Evolutionary conservation across 2,888 invertebrate species (phyloP).

Genomic region (Platycheirus albimanus): DNA sequence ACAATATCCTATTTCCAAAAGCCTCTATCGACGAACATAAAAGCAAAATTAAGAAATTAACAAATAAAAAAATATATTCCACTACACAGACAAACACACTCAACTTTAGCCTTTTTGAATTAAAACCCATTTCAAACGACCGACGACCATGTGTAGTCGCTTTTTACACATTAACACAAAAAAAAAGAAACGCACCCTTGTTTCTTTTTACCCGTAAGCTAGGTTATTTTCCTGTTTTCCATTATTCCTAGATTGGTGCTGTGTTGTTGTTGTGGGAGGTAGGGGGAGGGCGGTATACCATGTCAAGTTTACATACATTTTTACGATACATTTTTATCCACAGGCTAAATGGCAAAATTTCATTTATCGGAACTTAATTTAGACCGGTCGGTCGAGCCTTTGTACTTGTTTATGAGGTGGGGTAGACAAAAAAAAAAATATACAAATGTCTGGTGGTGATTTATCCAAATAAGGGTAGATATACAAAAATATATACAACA

Average conservation of each 20-base stretch:
- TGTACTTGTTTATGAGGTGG: constrained; percentile 49
- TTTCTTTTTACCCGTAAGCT: constrained; percentile 29
- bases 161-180: constrained; percentile 15
- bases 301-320: constrained; percentile 43
- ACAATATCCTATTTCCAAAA: not conserved
- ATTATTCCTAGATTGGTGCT: constrained; percentile 5
- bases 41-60: constrained; percentile 26
- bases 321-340: constrained; percentile 26
- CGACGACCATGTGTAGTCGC: constrained; percentile 8
- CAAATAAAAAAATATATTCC: constrained; percentile 48
- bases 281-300: not conserved
- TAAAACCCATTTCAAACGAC: constrained; percentile 14
- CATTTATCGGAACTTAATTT: constrained; percentile 67
- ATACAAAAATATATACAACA: not conserved
- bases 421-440: constrained; percentile 15
- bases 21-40: not conserved
- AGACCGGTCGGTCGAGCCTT: constrained; percentile 36
- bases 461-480: constrained; percentile 13
- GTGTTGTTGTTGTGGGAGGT: too few species aligned
- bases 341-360: constrained; percentile 60
- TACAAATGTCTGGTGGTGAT: constrained; percentile 43
- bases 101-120: not conserved
- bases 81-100: constrained; percentile 8
- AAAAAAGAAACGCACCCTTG: constrained; percentile 36
- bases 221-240: constrained; percentile 25